These are phyloP conservation scores for Enteromius afrohamiltoni DNA, from an alignment of 2,797 vertebrate genomes.

Conservation along the genomic window DNA sequence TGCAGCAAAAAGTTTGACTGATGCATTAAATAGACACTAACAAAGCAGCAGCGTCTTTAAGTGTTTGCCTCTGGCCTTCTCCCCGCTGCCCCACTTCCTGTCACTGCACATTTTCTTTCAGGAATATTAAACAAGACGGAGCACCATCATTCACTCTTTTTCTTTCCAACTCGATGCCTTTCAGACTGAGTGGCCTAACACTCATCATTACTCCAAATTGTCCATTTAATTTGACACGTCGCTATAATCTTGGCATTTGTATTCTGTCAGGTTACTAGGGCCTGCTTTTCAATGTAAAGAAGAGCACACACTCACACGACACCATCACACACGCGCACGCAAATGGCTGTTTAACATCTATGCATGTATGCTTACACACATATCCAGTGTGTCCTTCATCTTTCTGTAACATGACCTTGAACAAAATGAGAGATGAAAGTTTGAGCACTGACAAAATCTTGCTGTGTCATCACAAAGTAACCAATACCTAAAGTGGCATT, in stretches of 20 bases:
- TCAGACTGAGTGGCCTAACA: conserved; percentile 58
- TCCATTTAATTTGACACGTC: conserved; percentile 61
- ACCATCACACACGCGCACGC: background rate
- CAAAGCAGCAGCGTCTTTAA: conserved; percentile 42
- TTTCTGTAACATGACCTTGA: background rate
- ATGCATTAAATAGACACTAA: conserved; percentile 74
- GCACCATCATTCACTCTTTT: conserved; percentile 63
- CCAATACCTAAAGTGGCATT: conserved; percentile 38
- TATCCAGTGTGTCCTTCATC: background rate
- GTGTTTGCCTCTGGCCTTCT: conserved; percentile 20
- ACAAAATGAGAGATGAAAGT: background rate
- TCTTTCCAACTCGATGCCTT: conserved; percentile 54
- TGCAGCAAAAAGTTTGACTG: conserved; percentile 71
- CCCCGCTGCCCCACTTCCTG: conserved; percentile 34
- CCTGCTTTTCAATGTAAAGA: conserved; percentile 43
- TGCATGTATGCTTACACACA: conserved; percentile 7
- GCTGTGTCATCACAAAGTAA: conserved; percentile 49
- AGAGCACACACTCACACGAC: background rate
- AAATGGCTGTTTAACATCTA: background rate
- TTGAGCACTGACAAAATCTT: conserved; percentile 42
- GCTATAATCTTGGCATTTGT: conserved; percentile 50
- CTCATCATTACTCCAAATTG: conserved; percentile 60
- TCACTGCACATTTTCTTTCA: conserved; percentile 50
- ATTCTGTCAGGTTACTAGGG: conserved; percentile 51
- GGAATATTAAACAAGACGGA: conserved; percentile 64